A percentile compares a stretch with the other conserved stretches of the same genome.
Conservation (phyloP, 1,140 invertebrate genomes). For the Apis laboriosa region DNA sequence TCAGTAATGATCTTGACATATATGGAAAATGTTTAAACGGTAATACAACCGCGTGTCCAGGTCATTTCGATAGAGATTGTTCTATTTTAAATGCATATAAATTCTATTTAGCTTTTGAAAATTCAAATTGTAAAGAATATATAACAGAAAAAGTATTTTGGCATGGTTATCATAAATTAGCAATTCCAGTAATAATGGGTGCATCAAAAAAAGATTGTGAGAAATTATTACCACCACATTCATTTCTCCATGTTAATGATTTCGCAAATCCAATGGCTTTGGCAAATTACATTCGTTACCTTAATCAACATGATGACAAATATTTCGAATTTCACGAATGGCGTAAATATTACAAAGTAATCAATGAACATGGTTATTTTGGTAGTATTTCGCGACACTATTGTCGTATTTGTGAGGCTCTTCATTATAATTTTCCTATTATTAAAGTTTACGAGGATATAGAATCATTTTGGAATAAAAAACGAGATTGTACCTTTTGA, state of each 20-base stretch:
- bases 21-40: constrained; percentile 71
- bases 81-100: constrained; percentile 82
- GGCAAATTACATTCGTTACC: constrained; percentile 83
- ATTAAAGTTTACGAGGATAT: constrained; percentile 82
- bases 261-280: constrained; percentile 84
- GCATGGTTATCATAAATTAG: constrained; percentile 83
- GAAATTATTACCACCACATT: constrained; percentile 83
- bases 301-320: constrained; percentile 82
- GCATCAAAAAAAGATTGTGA: constrained; percentile 80
- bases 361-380: constrained; percentile 89
- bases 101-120: constrained; percentile 90
- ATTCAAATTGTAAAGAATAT: constrained; percentile 87
- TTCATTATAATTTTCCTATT: constrained; percentile 83
- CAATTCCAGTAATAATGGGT: constrained; percentile 88
- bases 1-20: constrained; percentile 67
- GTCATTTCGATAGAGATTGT: constrained; percentile 84
- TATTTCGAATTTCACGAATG: constrained; percentile 86
- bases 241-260: constrained; percentile 88
- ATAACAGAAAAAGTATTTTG: constrained; percentile 88
- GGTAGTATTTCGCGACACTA: constrained; percentile 86
- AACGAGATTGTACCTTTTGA: constrained; percentile 74
- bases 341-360: constrained; percentile 84
- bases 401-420: constrained; percentile 90
- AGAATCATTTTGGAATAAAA: constrained; percentile 78
- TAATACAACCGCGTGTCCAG: constrained; percentile 80